These are phyloP conservation scores for Microcebus griseorufus DNA, from an alignment of 2,113 vertebrate species.

Conservation along the genomic window DNA sequence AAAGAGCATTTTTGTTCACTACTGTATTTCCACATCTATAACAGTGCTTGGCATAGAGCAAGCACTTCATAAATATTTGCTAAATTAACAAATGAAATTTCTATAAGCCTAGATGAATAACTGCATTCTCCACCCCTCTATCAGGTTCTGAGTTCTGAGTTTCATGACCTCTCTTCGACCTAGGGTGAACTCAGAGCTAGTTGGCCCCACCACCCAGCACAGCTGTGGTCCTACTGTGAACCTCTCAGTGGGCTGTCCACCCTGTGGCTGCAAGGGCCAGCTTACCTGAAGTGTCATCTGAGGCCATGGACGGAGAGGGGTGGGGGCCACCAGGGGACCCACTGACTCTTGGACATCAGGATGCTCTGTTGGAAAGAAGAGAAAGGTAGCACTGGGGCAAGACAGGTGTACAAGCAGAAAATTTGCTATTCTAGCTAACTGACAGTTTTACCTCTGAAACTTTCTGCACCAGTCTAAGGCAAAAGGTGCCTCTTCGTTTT, in stretches of 20 bases:
- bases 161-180: background rate
- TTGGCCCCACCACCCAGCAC: background rate
- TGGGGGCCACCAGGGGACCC: conserved; percentile 71
- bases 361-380: conserved; percentile 61
- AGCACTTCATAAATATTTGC: conserved; percentile 9
- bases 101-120: background rate
- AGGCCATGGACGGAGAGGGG: conserved; percentile 76
- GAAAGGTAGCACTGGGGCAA: background rate
- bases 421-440: background rate
- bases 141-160: conserved; percentile 1
- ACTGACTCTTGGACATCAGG: conserved; percentile 58
- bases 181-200: background rate
- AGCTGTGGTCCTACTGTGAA: background rate
- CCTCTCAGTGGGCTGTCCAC: background rate
- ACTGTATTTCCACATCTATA: background rate
- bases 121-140: background rate
- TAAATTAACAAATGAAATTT: conserved; percentile 20
- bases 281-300: conserved; percentile 79
- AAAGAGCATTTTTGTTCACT: background rate
- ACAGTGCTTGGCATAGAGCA: background rate
- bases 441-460: background rate
- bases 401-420: background rate
- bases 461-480: conserved; percentile 30
- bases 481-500: background rate
- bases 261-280: background rate